Evolutionary conservation across 2,113 vertebrate genomes (phyloP).

Genomic region (Lampris megalopsis): DNA sequence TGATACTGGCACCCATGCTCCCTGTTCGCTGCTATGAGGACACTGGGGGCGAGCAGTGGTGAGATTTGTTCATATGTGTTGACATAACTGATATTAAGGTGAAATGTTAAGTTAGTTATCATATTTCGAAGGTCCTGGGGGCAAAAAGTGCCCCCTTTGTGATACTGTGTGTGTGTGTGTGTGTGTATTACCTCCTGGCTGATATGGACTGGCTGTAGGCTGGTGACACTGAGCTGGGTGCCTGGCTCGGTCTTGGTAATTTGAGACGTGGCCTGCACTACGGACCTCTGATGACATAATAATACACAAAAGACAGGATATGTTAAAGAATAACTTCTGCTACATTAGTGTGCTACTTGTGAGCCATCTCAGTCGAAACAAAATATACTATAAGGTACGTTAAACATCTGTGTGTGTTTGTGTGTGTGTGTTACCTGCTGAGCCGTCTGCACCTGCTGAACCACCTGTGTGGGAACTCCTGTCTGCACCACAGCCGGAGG

Average conservation of each 20-base stretch:
- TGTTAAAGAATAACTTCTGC: constrained; percentile 5
- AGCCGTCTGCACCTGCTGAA: constrained; percentile 89
- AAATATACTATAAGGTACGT: not conserved
- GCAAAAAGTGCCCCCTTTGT: not conserved
- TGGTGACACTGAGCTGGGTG: constrained; percentile 88
- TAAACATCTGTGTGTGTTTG: not conserved
- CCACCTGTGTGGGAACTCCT: constrained; percentile 92
- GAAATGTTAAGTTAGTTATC: constrained; percentile 9
- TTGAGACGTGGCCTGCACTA: constrained; percentile 89
- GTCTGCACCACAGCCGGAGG: constrained; percentile 88
- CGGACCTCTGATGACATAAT: constrained; percentile 85
- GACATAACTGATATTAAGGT: constrained; percentile 11
- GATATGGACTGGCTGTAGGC: constrained; percentile 89
- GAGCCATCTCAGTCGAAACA: not conserved
- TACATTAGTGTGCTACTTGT: not conserved
- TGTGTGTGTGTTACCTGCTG: constrained; percentile 85
- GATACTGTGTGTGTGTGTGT: not conserved
- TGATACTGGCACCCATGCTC: constrained; percentile 38
- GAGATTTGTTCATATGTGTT: constrained; percentile 31
- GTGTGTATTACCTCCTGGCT: constrained; percentile 84
- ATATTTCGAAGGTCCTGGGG: not conserved
- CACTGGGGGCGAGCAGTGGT: constrained; percentile 57
- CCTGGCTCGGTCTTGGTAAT: constrained; percentile 87
- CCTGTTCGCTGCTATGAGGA: constrained; percentile 14
- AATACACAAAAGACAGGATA: constrained; percentile 3